Percentiles rank a stretch among this genome's conserved stretches.
Conservation (phyloP, 2,113 vertebrate species). For the Notothenia coriiceps region DNA sequence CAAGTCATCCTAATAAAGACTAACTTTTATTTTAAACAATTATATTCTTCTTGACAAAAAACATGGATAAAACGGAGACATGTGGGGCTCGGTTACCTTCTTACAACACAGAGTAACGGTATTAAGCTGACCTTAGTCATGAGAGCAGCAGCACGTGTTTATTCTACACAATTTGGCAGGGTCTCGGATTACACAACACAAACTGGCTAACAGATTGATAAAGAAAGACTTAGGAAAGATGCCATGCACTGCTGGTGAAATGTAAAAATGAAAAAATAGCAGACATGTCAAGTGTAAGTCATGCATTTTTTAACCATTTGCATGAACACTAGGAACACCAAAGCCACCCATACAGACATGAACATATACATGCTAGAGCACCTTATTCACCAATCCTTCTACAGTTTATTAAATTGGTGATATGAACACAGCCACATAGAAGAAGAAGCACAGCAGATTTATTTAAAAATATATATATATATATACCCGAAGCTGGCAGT, state of each 20-base stretch:
- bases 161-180: not conserved
- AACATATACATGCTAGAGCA: too few relatives aligned
- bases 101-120: not conserved
- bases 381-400: not conserved
- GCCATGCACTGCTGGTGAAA: not conserved
- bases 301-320: not conserved
- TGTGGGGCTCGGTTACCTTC: not conserved
- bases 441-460: too few relatives aligned
- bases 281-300: too few relatives aligned
- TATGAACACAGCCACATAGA: too few relatives aligned
- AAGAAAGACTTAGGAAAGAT: not conserved
- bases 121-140: not conserved
- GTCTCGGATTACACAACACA: not conserved
- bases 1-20: not conserved
- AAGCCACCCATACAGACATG: not conserved
- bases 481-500: too few relatives aligned
- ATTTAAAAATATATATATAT: too few relatives aligned
- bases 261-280: too few relatives aligned
- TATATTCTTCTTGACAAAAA: not conserved
- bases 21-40: not conserved
- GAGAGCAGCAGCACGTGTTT: not conserved
- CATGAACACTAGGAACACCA: not conserved
- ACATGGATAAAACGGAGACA: not conserved
- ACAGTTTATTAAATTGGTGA: too few relatives aligned
- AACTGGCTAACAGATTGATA: not conserved